phyloP scores from a whole-genome alignment of 2,797 vertebrate genomes.

The Graptemys geographica region DNA sequence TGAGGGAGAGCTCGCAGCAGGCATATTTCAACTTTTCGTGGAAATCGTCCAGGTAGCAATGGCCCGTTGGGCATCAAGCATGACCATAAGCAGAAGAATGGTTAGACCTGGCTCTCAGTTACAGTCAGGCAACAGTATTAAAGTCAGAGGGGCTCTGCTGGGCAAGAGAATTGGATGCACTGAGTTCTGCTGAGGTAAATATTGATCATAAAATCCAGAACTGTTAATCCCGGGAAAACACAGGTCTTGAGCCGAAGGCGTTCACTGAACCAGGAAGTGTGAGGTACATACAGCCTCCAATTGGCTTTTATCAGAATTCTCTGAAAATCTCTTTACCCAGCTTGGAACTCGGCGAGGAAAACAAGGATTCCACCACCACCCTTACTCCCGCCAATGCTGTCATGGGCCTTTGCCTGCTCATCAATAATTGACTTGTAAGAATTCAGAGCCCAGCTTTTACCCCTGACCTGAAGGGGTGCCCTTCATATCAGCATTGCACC shows the following conservation, averaged over 20 bases:
- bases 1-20: not conserved
- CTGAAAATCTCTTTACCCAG: not conserved
- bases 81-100: not conserved
- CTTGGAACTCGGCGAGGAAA: not conserved
- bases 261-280: not conserved
- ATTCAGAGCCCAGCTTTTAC: not conserved
- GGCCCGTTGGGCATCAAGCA: not conserved
- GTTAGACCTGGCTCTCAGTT: not conserved
- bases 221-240: not conserved
- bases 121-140: not conserved
- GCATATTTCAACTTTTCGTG: not conserved
- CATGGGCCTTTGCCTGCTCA: not conserved
- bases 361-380: not conserved
- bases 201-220: not conserved
- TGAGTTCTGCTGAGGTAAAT: not conserved
- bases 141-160: too few relatives aligned
- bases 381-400: not conserved
- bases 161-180: rapidly evolving
- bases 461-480: not conserved
- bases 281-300: not conserved
- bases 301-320: not conserved
- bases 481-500: not conserved
- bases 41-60: not conserved
- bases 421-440: not conserved
- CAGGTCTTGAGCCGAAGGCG: not conserved